Evolutionary conservation across 2,888 invertebrate species (phyloP), one percentile per base, ranked within the genome.

Genomic region (Heteropelma amictum): DNA sequence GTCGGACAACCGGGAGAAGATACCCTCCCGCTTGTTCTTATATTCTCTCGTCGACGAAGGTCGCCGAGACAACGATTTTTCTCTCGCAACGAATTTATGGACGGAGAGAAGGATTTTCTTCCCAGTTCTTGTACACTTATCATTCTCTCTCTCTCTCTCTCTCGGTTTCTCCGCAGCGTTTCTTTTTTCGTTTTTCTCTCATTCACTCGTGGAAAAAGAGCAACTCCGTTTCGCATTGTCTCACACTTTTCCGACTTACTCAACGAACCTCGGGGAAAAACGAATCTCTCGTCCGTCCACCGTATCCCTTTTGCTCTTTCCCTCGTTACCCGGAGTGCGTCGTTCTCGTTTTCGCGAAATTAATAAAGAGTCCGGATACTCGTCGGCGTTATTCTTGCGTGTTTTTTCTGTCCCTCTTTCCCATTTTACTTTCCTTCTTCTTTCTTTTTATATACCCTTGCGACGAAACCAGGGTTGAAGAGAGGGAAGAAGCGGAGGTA

Each of bases 361-460:
- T 69, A 74, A 69, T 74, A 64, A 64, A 69, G 42, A 51, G 38
- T 28, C 47, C 53, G 45, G 30, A 60, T 69, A 69, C 69, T 74
- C 64, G 69, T 69, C 45, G 14, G 56, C 54, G 47, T 67, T 72
- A 56, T 72, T 68, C 38, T 56, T 58, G 17, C 54, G 42, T 17
- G 38, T 54, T 60, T 35, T 72, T 47, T 12, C n/a, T 35, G 10
- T 5, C 30, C 12, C 26, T 54, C 28, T 72, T 21, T 58, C 14
- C n/a, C 21, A 8, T 33, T 10, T 33, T 51, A 1, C 1, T 21
- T 19, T 35, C 21, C 19, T 21, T 35, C 17, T 21, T 33, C 12
- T 3, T 33, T 53, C n/a, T 21, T 0, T 2, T 19, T 4, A 10
- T n/a, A 10, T 35, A 5, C 53, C 17, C 19, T 53, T 19, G n/a